Base-by-base conservation (phyloP, 2,113 vertebrate genomes). In the Conger conger region DNA sequence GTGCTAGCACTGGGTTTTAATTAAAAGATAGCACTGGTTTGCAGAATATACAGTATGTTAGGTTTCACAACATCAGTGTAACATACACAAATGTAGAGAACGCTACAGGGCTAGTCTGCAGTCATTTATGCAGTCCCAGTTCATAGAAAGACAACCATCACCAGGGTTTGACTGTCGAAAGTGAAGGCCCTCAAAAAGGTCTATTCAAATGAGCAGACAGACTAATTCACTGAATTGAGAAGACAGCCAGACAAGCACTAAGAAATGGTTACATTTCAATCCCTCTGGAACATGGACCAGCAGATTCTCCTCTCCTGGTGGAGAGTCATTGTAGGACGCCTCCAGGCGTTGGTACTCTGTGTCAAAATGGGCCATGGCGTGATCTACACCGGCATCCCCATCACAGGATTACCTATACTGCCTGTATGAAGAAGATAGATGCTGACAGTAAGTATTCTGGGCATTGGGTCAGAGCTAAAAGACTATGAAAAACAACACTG, bases 261-360 rank as follows among this genome's bases (percentile, higher is more conserved):
- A 33, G 1, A 33, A 73, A 33, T 33, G 87, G 94, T 95, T 95
- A 98, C 98, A 97, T 94, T 99, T 99, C 87, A 95, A 93, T 84
- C 98, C 98, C 90, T 99, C 98, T 2, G 97, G 95, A 9, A 98
- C 96, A 20, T 99, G 97, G 88, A 98, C 97, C 87, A 99, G 90
- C 80, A 97, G 91, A 87, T 98, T 97, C 81, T 97, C 97, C 85
- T 98, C 98, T 45, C 97, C 98, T 0, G 97, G 96, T 1, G 97
- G 97, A 13, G 97, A 98, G 91, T 99, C 98, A 0, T 94, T 98
- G 90, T 98, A 98, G 50, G 97, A 99, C 81, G 96, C 96, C 94
- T 99, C 97, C 89, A 98, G 94, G 84, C 97, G 96, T 93, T 98
- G 97, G 93, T 99, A 99, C 90, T 98, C 97, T 1, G 97, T 98